Evolutionary conservation across 2,888 invertebrate genomes (phyloP).

Genomic region (Chirona hameri): DNA sequence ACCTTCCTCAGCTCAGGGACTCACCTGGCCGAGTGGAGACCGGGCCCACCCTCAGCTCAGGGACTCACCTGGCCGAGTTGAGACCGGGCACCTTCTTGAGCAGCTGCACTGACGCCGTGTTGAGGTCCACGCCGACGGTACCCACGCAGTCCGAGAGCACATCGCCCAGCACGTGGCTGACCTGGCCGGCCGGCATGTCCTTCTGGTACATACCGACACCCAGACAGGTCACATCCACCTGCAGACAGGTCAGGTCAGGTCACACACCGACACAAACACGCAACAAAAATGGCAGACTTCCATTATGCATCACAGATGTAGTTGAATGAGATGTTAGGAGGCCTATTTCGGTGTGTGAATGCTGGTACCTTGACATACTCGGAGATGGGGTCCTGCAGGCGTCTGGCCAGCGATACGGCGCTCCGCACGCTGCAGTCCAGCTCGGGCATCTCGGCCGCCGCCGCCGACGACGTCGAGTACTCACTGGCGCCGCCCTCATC

Average conservation of each 20-base stretch:
- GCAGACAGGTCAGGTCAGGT: conserved; percentile 62
- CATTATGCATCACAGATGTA: too few species aligned
- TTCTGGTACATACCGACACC: conserved; percentile 97
- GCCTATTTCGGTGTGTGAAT: too few species aligned
- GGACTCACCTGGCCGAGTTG: neutral
- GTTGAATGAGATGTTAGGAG: too few species aligned
- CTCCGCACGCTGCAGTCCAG: conserved; percentile 79
- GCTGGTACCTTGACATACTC: conserved; percentile 73
- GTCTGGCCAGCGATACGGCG: conserved; percentile 70
- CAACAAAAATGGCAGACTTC: too few species aligned
- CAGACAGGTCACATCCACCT: conserved; percentile 46
- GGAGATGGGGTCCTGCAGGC: conserved; percentile 83
- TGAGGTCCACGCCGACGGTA: conserved; percentile 88
- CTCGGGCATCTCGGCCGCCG: conserved; percentile 74
- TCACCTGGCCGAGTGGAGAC: neutral
- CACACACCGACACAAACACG: conserved; percentile 55
- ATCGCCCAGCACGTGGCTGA: conserved; percentile 66
- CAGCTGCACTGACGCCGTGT: conserved; percentile 76
- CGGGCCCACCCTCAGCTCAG: too few species aligned
- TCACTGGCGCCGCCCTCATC: conserved; percentile 89
- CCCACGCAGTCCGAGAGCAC: conserved; percentile 87
- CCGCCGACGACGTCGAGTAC: conserved; percentile 82
- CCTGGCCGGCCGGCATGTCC: conserved; percentile 73
- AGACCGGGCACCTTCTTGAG: conserved; percentile 57
- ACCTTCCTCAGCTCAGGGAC: too few species aligned